These are phyloP conservation scores for Biston stratarius DNA, from an alignment of 2,888 invertebrate genomes.

Conservation along the genomic window DNA sequence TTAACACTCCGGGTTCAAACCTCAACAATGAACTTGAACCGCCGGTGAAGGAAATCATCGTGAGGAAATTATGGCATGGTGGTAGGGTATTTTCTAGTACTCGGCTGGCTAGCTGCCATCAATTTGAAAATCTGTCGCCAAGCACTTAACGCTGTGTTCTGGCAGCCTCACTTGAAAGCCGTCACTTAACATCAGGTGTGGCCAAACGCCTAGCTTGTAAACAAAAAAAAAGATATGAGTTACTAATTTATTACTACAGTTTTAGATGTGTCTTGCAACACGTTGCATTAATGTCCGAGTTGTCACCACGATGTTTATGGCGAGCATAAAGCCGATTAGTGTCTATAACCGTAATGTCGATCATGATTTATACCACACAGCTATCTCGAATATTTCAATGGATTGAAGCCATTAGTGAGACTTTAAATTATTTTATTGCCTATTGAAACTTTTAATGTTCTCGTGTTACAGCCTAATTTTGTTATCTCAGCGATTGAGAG, in stretches of 20 bases:
- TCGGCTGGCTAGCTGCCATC: no score
- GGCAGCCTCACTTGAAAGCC: no score
- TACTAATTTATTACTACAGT: not conserved
- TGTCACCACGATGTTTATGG: constrained; percentile 16
- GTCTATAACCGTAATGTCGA: constrained; percentile 12
- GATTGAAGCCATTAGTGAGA: constrained; percentile 6
- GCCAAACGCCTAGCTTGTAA: no score
- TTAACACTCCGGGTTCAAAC: no score
- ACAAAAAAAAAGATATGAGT: no score
- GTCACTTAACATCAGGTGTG: no score
- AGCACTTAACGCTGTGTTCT: no score
- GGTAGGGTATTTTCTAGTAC: no score
- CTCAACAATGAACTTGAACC: no score
- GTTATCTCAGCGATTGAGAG: constrained; percentile 14
- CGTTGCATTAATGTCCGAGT: not conserved
- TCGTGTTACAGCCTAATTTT: constrained; percentile 2
- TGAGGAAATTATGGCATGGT: no score
- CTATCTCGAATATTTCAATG: constrained; percentile 9
- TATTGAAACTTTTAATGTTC: constrained; percentile 11
- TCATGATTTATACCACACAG: constrained; percentile 13
- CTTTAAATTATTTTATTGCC: constrained; percentile 14
- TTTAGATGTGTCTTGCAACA: not conserved
- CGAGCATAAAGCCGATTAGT: constrained; percentile 14
- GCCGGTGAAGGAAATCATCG: no score
- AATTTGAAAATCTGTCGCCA: no score